Evolutionary conservation across 1,140 invertebrate genomes (phyloP).

Genomic region (Sitophilus oryzae): DNA sequence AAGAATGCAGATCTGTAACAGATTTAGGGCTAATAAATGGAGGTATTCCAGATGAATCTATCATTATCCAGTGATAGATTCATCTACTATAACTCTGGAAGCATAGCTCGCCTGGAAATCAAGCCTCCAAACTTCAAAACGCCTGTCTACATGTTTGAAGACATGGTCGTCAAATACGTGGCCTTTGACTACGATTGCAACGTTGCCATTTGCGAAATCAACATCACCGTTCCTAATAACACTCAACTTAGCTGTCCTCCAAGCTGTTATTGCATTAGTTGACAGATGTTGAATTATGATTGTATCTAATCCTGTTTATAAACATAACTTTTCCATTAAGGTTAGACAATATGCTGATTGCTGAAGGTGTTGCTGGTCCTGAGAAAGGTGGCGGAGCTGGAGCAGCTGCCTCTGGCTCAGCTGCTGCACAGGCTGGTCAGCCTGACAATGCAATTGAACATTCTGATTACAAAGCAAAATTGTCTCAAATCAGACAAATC

Average conservation of each 20-base stretch:
- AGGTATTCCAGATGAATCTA: no score
- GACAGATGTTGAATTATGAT: no score
- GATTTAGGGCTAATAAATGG: no score
- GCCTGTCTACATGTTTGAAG: slow-evolving; percentile 81
- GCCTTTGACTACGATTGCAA: slow-evolving; percentile 97
- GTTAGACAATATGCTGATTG: slow-evolving; percentile 99
- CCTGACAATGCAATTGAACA: no score
- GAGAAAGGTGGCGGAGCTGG: slow-evolving; percentile 93
- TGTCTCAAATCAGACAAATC: slow-evolving; percentile 97
- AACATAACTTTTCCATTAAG: no score
- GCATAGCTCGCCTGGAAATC: slow-evolving; percentile 85
- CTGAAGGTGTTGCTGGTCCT: slow-evolving; percentile 96
- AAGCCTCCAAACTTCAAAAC: slow-evolving; percentile 87
- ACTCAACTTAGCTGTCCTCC: slow-evolving; percentile 88
- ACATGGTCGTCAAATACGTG: slow-evolving; percentile 89
- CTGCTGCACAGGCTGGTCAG: no score
- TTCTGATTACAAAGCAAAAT: no score
- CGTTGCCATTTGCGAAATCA: slow-evolving; percentile 93
- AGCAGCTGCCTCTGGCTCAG: slow-evolving; percentile 85
- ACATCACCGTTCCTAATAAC: slow-evolving; percentile 91
- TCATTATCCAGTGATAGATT: no score
- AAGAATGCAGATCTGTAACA: no score
- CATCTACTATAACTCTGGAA: slow-evolving; percentile 95
- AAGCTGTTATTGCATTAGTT: slow-evolving; percentile 88
- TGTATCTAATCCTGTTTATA: no score